A percentile compares a stretch with the other conserved stretches of the same genome.
Conservation (phyloP, 1,140 invertebrate species). For the Pseudomyrmex concolor region DNA sequence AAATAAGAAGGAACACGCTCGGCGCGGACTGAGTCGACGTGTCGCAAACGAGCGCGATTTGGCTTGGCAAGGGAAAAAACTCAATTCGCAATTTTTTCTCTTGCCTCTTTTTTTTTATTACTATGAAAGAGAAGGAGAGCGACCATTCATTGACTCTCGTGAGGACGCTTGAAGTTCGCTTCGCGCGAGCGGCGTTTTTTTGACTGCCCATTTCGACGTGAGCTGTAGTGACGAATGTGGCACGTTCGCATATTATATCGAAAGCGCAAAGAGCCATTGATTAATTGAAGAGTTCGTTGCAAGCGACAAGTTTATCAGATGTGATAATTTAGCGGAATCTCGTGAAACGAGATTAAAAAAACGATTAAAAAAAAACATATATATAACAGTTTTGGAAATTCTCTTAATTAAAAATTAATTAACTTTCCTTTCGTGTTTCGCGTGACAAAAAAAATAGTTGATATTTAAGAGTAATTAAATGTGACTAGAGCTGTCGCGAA, state of each 20-base stretch:
- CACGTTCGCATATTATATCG: conserved; percentile 53
- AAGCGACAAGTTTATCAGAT: conserved; percentile 46
- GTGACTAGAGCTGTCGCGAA: not conserved
- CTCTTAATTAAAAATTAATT: not conserved
- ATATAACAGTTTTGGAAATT: too few relatives aligned
- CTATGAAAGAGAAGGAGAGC: conserved; percentile 42
- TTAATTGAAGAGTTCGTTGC: conserved; percentile 50
- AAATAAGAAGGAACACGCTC: conserved; percentile 45
- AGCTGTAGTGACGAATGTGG: conserved; percentile 43
- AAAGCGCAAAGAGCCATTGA: conserved; percentile 29
- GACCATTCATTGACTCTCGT: conserved; percentile 54
- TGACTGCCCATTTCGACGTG: conserved; percentile 39
- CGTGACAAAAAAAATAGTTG: not conserved
- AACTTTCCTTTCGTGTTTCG: not conserved
- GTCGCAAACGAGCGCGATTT: conserved; percentile 54
- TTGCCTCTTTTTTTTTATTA: conserved; percentile 11
- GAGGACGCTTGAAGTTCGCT: conserved; percentile 44
- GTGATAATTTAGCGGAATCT: conserved; percentile 2
- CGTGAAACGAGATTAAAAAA: not conserved
- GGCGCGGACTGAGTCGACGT: conserved; percentile 7
- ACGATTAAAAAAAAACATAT: too few relatives aligned
- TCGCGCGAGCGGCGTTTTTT: conserved; percentile 28
- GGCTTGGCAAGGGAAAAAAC: conserved; percentile 11
- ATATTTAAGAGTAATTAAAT: conserved; percentile 21
- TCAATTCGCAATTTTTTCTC: conserved; percentile 41